These are phyloP conservation scores for Eulacestoma nigropectus DNA, from an alignment of 2,113 vertebrate genomes.

Conservation along the genomic window DNA sequence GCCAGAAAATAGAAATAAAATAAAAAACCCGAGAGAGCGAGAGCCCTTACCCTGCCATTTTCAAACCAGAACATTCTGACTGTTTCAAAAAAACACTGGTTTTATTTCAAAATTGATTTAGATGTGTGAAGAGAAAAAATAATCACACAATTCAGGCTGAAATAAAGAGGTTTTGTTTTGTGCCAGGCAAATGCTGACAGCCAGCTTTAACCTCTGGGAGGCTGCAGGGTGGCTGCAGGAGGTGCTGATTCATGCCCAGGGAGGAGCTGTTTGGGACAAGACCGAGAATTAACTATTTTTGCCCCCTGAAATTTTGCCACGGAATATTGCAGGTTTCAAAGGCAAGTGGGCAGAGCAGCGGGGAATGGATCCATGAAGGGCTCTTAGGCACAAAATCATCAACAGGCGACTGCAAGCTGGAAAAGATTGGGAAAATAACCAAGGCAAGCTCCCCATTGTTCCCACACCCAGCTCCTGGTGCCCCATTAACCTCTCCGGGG, in stretches of 20 bases:
- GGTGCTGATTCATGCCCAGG: not conserved
- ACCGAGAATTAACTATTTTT: not conserved
- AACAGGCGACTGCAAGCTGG: not conserved
- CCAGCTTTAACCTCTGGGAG: not conserved
- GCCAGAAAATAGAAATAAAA: not conserved
- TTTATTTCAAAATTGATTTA: not conserved
- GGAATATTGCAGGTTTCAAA: not conserved
- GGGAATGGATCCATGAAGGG: not conserved
- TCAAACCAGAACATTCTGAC: not conserved
- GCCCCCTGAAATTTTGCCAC: not conserved
- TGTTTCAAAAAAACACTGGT: not conserved
- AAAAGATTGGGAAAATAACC: not conserved
- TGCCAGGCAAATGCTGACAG: not conserved
- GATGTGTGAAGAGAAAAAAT: not conserved
- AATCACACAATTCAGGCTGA: not conserved
- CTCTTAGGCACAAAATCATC: not conserved
- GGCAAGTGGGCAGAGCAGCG: not conserved
- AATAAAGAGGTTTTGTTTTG: slow-evolving; percentile 19
- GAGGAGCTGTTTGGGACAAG: not conserved
- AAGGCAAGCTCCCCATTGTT: not conserved
- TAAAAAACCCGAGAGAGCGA: not conserved
- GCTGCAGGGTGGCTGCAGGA: not conserved
- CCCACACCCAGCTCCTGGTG: not conserved
- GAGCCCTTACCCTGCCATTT: not conserved
- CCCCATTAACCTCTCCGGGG: not conserved